These are phyloP conservation scores for Meandrusa payeni DNA, from an alignment of 2,888 invertebrate species.

Conservation along the genomic window DNA sequence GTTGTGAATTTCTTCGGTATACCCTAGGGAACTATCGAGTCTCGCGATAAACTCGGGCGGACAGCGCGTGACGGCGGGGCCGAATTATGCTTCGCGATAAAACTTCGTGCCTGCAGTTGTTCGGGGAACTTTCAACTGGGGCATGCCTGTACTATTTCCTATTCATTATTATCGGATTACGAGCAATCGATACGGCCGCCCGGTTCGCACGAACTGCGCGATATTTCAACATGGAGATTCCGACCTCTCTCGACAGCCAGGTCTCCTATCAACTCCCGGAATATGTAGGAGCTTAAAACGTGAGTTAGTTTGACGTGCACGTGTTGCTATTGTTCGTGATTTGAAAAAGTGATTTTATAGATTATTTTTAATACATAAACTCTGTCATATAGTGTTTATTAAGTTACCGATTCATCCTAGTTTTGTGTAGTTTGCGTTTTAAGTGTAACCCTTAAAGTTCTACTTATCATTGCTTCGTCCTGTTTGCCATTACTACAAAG, in stretches of 20 bases:
- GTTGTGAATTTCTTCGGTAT: constrained; percentile 44
- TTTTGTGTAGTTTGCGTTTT: no score
- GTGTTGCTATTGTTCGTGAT: no score
- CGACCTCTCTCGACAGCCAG: constrained; percentile 8
- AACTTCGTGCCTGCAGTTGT: constrained; percentile 58
- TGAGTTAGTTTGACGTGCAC: no score
- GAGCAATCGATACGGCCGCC: constrained; percentile 50
- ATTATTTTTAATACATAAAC: no score
- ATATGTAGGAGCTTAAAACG: constrained; percentile 6
- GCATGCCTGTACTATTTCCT: constrained; percentile 61
- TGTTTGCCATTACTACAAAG: no score
- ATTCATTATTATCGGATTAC: constrained; percentile 71
- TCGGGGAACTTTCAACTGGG: constrained; percentile 50
- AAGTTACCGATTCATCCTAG: no score
- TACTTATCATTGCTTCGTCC: no score
- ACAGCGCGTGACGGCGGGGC: constrained; percentile 58
- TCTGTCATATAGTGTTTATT: no score
- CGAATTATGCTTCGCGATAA: constrained; percentile 65
- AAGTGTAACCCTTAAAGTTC: no score
- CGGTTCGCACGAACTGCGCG: constrained; percentile 61
- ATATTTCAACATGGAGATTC: constrained; percentile 42
- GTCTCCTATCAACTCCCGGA: not conserved
- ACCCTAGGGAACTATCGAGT: constrained; percentile 49
- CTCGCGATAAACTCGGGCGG: constrained; percentile 52
- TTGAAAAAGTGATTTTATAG: no score